Conservation (phyloP, 2,888 invertebrate species). For the Notodonta dromedarius region DNA sequence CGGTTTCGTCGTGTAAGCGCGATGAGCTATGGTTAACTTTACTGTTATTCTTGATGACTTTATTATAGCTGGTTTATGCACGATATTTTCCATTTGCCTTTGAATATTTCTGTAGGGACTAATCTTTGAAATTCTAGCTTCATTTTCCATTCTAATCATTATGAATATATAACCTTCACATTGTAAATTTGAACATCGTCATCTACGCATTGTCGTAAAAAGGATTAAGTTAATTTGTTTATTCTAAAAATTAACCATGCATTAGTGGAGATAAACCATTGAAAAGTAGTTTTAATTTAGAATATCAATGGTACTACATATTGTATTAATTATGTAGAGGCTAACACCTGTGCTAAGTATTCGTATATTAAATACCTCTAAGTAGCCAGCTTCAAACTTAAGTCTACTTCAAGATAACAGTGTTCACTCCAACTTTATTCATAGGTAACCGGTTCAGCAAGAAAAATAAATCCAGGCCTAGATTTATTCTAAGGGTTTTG, state of each 20-base stretch:
- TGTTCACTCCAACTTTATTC: slow-evolving; percentile 11
- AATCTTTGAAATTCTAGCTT: background rate
- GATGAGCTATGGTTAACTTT: slow-evolving; percentile 14
- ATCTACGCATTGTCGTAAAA: no score
- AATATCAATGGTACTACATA: no score
- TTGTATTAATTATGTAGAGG: no score
- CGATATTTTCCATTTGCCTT: background rate
- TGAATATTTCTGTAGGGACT: background rate
- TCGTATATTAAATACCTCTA: no score
- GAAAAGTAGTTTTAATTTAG: no score
- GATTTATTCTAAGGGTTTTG: slow-evolving; percentile 48
- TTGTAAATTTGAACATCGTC: no score
- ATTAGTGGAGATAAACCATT: no score
- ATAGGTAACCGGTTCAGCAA: slow-evolving; percentile 31
- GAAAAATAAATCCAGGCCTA: slow-evolving; percentile 36
- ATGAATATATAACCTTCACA: no score
- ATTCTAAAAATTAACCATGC: no score
- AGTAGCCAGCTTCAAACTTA: background rate
- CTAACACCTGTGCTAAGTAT: no score
- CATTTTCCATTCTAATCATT: background rate
- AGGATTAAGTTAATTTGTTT: no score
- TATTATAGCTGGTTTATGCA: slow-evolving; percentile 13
- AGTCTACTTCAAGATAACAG: background rate
- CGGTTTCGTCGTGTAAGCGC: slow-evolving; percentile 27
- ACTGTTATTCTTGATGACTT: slow-evolving; percentile 20